Base-by-base conservation (phyloP, 2,888 invertebrate species). In the Periphyllus acericola region DNA sequence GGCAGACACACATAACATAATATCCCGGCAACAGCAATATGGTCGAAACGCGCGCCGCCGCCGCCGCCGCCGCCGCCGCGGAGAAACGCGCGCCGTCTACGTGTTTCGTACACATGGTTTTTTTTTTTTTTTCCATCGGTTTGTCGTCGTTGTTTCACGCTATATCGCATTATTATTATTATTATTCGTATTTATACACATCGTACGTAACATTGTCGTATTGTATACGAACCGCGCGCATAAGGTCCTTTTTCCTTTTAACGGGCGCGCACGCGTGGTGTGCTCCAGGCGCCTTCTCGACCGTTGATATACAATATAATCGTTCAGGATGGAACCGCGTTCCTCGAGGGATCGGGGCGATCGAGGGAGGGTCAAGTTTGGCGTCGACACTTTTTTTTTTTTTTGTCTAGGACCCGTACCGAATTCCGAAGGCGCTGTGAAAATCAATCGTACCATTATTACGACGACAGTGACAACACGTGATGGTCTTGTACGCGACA, bases 1-100 rank as follows among this genome's bases (percentile, higher is more conserved):
- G 87, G 87, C 87, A 81, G 87, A 60, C 87, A 74, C 34, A 87
- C 40, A 76, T 79, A n/a, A 46, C 29, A 76, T 52, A n/a, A 29
- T 78, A 79, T 84, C 75, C 75, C 29, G 83, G 60, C 75, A 71
- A 72, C 78, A 34, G 40, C 78, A n/a, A 36, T 72, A n/a, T 36
- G 72, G 34, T 60, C 55, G 74, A 72, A 29, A 60, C 74, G 1
- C 29, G 19, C n/a, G n/a, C n/a, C n/a, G n/a, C n/a, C n/a, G n/a
- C n/a, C n/a, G n/a, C n/a, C n/a, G n/a, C n/a, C n/a, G n/a, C n/a
- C n/a, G n/a, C n/a, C n/a, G n/a, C 36, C 34, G 66, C 34, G 60
- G 85, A 71, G 85, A 85, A 85, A 85, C 85, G 36, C 60, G 34
- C 32, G 19, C 11, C 34, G 21, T 76, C 60, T 25, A 60, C 60